Base-by-base conservation (phyloP, 2,113 vertebrate genomes). In the Dromaius novaehollandiae region DNA sequence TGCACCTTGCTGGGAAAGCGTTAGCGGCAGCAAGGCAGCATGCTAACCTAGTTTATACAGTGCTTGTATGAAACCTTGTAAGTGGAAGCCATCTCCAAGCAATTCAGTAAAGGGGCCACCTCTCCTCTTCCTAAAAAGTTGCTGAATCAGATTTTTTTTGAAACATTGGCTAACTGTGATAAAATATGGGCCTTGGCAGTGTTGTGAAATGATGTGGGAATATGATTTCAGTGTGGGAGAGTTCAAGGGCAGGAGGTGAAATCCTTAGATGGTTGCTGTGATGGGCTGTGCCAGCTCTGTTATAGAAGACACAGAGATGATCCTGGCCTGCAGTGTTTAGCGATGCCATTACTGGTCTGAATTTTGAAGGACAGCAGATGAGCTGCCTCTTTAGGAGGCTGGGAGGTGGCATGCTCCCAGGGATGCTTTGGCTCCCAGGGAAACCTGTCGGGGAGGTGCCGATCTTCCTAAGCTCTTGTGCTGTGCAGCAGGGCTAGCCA, bases 381-480 rank as follows among this genome's bases (percentile, higher is more conserved):
- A 61, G 15, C 4, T 46, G 13, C 34, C 46, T 36, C 32, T 46
- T 7, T 7, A 26, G 15, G 66, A 2, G 18, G 7, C 24, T 32
- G 25, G 53, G 46, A 60, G 21, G 12, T 2, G 26, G 34, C 7
- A 2, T 26, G 11, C 5, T 30, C 9, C 65, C 0, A 1, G 24
- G 7, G 32, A 32, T 5, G n/a, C 19, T 42, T 11, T 7, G 6
- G 14, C 21, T 40, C 36, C 30, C 8, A 2, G 11, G 6, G 4
- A 26, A 38, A 30, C 20, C 34, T 77, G 25, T 20, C 56, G n/a
- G 30, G 38, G 17, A 32, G 0, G 1, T 21, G 24, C 16, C 8
- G 1, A 4, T 1, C 7, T 58, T 2, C 38, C 22, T 38, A 4
- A 40, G 10, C 28, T 20, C 80, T 60, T 0, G 4, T 44, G 22